Evolutionary conservation across 2,888 invertebrate genomes (phyloP).

Genomic region (Brachyptera putata): DNA sequence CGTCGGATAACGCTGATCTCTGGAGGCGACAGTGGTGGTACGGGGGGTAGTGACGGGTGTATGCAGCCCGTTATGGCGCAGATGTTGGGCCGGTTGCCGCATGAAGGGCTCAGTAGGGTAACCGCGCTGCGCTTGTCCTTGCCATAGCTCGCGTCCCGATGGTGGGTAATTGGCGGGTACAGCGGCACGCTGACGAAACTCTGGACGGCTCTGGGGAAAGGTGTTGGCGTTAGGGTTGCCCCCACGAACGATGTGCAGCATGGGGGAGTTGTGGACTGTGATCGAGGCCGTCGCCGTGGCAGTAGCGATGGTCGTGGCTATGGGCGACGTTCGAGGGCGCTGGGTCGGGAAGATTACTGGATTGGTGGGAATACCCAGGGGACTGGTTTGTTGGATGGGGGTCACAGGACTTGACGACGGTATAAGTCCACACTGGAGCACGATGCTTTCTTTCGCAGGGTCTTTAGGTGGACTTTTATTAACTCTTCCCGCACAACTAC

Average conservation of each 20-base stretch:
- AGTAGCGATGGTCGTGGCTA: constrained; percentile 49
- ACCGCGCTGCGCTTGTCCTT: constrained; percentile 12
- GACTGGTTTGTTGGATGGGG: constrained; percentile 41
- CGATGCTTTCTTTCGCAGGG: constrained; percentile 9
- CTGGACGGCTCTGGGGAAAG: constrained; percentile 22
- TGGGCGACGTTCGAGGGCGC: constrained; percentile 1
- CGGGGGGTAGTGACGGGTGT: constrained; percentile 29
- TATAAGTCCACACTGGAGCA: constrained; percentile 1
- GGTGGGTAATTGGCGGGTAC: constrained; percentile 6
- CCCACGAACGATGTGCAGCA: constrained; percentile 20
- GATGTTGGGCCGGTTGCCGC: constrained; percentile 25
- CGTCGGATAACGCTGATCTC: constrained; percentile 22
- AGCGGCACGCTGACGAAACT: constrained; percentile 22
- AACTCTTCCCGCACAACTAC: constrained; percentile 18
- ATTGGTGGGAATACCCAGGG: constrained; percentile 34
- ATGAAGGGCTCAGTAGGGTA: not conserved
- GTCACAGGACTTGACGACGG: constrained; percentile 32
- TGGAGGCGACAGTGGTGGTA: constrained; percentile 13
- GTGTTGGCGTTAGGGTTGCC: not conserved
- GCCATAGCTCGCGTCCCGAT: constrained; percentile 17
- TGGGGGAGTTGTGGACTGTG: constrained; percentile 15
- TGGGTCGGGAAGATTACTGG: constrained; percentile 43
- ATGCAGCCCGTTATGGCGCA: constrained; percentile 31
- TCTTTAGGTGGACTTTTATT: constrained; percentile 25
- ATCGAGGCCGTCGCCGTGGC: constrained; percentile 49